These are phyloP conservation scores for Sanderia malayensis DNA, from an alignment of 30 jellyfish, hydroid and myxozoan species.

Conservation along the genomic window DNA sequence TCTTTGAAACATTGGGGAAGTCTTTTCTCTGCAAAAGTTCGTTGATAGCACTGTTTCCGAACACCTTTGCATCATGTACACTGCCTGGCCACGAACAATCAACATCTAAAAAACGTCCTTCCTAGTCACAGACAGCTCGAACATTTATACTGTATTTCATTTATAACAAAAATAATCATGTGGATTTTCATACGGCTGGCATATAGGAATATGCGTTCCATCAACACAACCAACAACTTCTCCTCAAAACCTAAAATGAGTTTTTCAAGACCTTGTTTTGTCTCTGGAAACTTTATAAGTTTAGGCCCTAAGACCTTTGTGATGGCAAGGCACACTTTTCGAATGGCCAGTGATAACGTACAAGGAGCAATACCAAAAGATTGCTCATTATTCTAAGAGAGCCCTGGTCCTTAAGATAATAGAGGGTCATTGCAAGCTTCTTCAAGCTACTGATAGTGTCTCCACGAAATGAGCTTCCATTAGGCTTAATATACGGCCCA, in stretches of 20 bases:
- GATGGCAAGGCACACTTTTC: slow-evolving; percentile 13
- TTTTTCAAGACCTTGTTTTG: slow-evolving; percentile 22
- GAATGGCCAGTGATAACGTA: neutral
- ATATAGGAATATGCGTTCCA: slow-evolving; percentile 61
- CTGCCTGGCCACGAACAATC: slow-evolving; percentile 65
- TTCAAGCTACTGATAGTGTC: neutral
- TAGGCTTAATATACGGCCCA: neutral
- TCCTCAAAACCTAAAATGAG: slow-evolving; percentile 16
- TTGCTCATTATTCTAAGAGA: slow-evolving; percentile 14
- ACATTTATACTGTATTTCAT: slow-evolving; percentile 52
- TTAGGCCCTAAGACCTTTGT: neutral
- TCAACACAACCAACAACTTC: slow-evolving; percentile 59
- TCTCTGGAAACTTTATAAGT: neutral
- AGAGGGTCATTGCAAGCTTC: slow-evolving; percentile 15
- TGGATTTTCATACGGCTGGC: slow-evolving; percentile 60
- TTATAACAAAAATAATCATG: slow-evolving; percentile 63
- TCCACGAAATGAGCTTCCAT: neutral
- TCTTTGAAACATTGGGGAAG: slow-evolving; percentile 18
- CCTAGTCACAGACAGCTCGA: slow-evolving; percentile 53
- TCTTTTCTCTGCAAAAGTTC: neutral
- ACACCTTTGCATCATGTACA: slow-evolving; percentile 37
- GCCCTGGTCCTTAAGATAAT: slow-evolving; percentile 20
- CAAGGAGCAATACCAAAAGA: slow-evolving; percentile 15
- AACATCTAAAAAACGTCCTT: slow-evolving; percentile 42
- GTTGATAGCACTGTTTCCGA: slow-evolving; percentile 25